A percentile compares a stretch with the other conserved stretches of the same genome.
phyloP scores from a whole-genome alignment of 2,113 vertebrate genomes.

The Ctenodactylus gundi region DNA sequence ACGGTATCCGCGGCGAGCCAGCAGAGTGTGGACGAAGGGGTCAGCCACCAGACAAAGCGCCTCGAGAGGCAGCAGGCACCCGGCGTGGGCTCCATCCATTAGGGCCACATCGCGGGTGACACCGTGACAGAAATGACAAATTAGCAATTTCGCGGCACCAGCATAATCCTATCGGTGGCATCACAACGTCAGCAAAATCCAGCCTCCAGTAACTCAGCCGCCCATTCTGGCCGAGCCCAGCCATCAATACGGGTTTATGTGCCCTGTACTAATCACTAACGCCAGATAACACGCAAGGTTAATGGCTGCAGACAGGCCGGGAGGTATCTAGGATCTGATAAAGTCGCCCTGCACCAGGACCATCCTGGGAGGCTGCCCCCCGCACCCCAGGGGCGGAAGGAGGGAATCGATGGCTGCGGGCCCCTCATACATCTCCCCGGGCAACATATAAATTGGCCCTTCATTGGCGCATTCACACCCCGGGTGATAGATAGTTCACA shows the following conservation, averaged over 20 bases:
- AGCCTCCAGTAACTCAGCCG: conserved; percentile 85
- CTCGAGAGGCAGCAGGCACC: not conserved
- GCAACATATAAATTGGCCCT: conserved; percentile 89
- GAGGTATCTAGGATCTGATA: conserved; percentile 91
- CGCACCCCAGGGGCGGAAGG: too few relatives aligned
- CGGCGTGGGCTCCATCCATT: conserved; percentile 82
- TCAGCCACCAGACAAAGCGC: conserved; percentile 74
- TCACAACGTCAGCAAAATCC: conserved; percentile 92
- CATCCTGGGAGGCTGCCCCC: conserved; percentile 78
- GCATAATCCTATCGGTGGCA: conserved; percentile 88
- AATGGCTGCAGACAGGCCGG: conserved; percentile 88
- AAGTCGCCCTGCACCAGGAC: conserved; percentile 84
- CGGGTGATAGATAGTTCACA: conserved; percentile 91
- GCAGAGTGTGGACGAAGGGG: not conserved
- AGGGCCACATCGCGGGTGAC: conserved; percentile 82
- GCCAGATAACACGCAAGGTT: conserved; percentile 91
- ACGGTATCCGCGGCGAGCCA: not conserved
- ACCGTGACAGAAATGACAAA: conserved; percentile 90
- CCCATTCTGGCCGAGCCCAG: conserved; percentile 80
- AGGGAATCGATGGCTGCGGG: conserved; percentile 88
- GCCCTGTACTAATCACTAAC: conserved; percentile 90
- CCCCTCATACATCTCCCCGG: conserved; percentile 86
- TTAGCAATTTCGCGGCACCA: conserved; percentile 84
- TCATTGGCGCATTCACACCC: conserved; percentile 91
- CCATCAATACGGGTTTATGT: conserved; percentile 89